These are phyloP conservation scores for Sebastiscus tertius DNA, from an alignment of 2,797 vertebrate genomes.

Conservation along the genomic window DNA sequence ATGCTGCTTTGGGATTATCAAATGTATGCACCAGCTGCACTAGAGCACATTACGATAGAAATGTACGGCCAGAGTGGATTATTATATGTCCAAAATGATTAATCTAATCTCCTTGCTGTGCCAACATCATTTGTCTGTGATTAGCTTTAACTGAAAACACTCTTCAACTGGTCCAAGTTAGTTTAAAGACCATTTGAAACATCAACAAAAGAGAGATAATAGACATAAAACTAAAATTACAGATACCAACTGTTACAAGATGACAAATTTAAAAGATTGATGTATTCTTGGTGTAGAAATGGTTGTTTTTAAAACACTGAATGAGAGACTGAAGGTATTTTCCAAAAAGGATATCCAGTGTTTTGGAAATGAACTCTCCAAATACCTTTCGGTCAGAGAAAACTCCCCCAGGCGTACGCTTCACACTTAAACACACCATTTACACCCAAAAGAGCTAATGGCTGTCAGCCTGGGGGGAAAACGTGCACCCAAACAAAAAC, in stretches of 20 bases:
- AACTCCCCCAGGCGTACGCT: neutral
- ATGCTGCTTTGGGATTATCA: constrained; percentile 54
- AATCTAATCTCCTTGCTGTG: constrained; percentile 6
- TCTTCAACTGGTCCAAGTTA: constrained; percentile 26
- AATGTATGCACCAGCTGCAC: constrained; percentile 36
- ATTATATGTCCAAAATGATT: constrained; percentile 27
- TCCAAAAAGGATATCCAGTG: neutral
- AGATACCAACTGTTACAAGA: neutral
- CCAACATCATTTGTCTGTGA: constrained; percentile 44
- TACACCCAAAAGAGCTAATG: constrained; percentile 36
- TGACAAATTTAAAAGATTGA: neutral
- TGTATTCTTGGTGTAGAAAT: neutral
- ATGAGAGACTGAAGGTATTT: neutral
- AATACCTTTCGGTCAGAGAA: constrained; percentile 9
- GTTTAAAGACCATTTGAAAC: constrained; percentile 39
- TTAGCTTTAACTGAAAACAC: constrained; percentile 45
- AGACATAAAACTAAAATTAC: neutral
- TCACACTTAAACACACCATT: constrained; percentile 39
- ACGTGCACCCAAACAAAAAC: constrained; percentile 37
- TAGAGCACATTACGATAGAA: neutral
- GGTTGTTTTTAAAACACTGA: neutral
- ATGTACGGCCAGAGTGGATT: constrained; percentile 12
- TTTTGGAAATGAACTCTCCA: constrained; percentile 29
- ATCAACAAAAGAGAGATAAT: neutral
- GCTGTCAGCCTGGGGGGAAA: constrained; percentile 6